Percentiles rank a stretch among this genome's conserved stretches.
Evolutionary conservation across 2,888 invertebrate species (phyloP).

Genomic region (Lasioglossum leucozonium): DNA sequence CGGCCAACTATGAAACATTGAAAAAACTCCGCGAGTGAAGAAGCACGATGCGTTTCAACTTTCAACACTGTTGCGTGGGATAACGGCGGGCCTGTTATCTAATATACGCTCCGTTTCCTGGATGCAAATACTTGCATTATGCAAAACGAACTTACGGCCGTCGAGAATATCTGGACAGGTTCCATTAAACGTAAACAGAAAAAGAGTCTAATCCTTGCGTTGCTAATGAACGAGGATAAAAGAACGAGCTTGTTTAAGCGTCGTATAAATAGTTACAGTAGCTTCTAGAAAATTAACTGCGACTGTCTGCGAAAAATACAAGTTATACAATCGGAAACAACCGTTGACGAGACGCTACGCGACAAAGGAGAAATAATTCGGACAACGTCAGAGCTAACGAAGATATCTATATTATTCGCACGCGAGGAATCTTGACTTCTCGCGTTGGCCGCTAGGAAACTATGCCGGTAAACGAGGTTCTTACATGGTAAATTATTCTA

Average conservation of each 20-base stretch:
- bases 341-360: not conserved
- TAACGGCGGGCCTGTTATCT: slow-evolving; percentile 30
- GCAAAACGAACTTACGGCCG: slow-evolving; percentile 7
- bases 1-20: not conserved
- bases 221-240: not conserved
- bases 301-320: not conserved
- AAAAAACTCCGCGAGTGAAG: not conserved
- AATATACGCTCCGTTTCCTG: slow-evolving; percentile 3
- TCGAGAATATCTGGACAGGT: not conserved
- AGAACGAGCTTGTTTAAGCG: not conserved
- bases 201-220: not conserved
- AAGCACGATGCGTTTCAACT: not conserved
- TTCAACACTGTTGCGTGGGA: slow-evolving; percentile 16
- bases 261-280: not conserved
- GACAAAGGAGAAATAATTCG: not conserved
- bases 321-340: not conserved
- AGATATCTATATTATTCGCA: not conserved
- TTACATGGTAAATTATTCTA: not conserved
- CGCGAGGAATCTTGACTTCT: not conserved
- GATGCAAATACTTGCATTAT: slow-evolving; percentile 36
- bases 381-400: not conserved
- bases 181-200: slow-evolving; percentile 2
- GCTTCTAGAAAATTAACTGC: not conserved
- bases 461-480: not conserved
- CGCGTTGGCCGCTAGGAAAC: too few relatives aligned